Conservation (phyloP, 1,140 invertebrate genomes). For the Ceratoteleas bidentatus region DNA sequence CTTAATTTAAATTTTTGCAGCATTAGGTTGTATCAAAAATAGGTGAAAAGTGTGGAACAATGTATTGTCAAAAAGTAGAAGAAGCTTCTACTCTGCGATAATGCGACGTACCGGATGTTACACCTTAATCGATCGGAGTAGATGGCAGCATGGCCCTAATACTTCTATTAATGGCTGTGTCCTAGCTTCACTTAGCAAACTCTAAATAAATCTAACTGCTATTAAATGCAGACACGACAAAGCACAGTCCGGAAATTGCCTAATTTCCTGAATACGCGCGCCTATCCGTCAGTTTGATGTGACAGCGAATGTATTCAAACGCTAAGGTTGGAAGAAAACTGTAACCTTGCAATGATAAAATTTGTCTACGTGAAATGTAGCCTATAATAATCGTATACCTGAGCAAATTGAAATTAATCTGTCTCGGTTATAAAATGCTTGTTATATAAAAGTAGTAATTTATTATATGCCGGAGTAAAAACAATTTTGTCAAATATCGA, state of each 20-base stretch:
- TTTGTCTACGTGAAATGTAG: too few species aligned
- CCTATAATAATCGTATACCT: too few species aligned
- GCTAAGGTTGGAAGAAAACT: conserved; percentile 76
- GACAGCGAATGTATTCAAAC: conserved; percentile 67
- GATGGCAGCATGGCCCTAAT: conserved; percentile 69
- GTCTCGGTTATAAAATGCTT: too few species aligned
- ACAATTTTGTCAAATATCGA: too few species aligned
- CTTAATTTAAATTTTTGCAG: too few species aligned
- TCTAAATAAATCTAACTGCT: conserved; percentile 77
- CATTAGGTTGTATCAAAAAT: too few species aligned
- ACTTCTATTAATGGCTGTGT: conserved; percentile 74
- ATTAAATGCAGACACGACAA: conserved; percentile 81
- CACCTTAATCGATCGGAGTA: conserved; percentile 72
- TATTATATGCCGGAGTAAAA: too few species aligned
- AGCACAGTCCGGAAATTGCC: conserved; percentile 81
- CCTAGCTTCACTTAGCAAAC: conserved; percentile 73
- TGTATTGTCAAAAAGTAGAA: too few species aligned
- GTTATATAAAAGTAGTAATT: too few species aligned
- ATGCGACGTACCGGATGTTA: conserved; percentile 61
- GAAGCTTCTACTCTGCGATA: conserved; percentile 26
- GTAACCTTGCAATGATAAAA: conserved; percentile 71
- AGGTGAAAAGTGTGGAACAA: too few species aligned
- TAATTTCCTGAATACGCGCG: conserved; percentile 82
- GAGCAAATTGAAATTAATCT: too few species aligned
- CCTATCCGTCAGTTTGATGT: conserved; percentile 81